Percentiles rank a stretch among this genome's conserved stretches.
These are phyloP conservation scores for Larimichthys crocea DNA, from an alignment of 2,113 vertebrate genomes.

Conservation along the genomic window DNA sequence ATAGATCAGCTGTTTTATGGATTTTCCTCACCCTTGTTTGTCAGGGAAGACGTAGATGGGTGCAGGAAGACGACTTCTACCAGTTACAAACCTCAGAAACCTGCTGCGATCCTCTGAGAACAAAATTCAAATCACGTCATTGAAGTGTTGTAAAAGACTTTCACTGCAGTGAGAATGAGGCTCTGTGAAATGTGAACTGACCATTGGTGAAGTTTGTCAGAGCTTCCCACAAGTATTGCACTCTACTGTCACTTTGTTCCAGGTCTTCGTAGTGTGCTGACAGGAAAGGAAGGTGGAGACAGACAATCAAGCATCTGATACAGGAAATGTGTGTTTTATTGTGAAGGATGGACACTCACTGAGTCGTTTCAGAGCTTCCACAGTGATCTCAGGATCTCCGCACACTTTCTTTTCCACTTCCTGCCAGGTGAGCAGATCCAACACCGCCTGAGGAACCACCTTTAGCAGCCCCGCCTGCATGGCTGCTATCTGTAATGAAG, in stretches of 20 bases:
- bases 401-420: slow-evolving; percentile 98
- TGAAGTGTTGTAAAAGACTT: background rate
- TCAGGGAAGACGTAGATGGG: slow-evolving; percentile 97
- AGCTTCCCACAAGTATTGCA: slow-evolving; percentile 97
- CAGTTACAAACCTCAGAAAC: slow-evolving; percentile 97
- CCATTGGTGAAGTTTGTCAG: slow-evolving; percentile 98
- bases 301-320: background rate
- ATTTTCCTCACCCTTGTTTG: slow-evolving; percentile 89
- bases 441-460: slow-evolving; percentile 96
- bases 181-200: slow-evolving; percentile 65
- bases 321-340: background rate
- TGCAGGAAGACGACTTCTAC: slow-evolving; percentile 96
- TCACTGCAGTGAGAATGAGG: background rate
- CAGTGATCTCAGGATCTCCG: slow-evolving; percentile 96
- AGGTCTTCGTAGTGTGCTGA: slow-evolving; percentile 96
- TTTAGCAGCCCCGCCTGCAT: slow-evolving; percentile 95
- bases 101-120: slow-evolving; percentile 96
- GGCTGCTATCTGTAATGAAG: slow-evolving; percentile 87
- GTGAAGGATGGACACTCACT: slow-evolving; percentile 77
- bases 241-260: slow-evolving; percentile 89
- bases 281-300: background rate
- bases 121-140: background rate
- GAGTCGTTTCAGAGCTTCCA: slow-evolving; percentile 95
- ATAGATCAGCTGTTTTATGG: background rate
- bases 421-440: slow-evolving; percentile 97